Percentiles rank a stretch among this genome's conserved stretches.
Conservation (phyloP, 2,888 invertebrate species). For the Coleophora deauratella region DNA sequence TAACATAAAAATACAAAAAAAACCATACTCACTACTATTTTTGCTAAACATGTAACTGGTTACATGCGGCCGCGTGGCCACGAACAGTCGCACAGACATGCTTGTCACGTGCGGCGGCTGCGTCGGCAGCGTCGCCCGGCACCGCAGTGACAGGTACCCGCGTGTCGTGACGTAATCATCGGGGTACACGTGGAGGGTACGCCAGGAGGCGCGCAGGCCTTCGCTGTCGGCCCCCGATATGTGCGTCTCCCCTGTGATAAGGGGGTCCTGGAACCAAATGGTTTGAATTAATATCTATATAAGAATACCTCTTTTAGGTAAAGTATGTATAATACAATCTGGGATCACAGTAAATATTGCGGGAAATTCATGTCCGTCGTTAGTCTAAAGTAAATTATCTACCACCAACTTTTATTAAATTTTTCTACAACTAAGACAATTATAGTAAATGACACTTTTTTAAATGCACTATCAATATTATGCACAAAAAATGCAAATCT, state of each 20-base stretch:
- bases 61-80: slow-evolving; percentile 58
- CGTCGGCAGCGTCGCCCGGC: slow-evolving; percentile 53
- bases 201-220: slow-evolving; percentile 58
- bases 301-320: too few species aligned
- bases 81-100: slow-evolving; percentile 62
- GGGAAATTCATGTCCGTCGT: too few species aligned
- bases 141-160: slow-evolving; percentile 54
- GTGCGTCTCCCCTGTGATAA: slow-evolving; percentile 51
- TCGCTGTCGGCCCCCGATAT: slow-evolving; percentile 60
- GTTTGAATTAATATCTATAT: too few species aligned
- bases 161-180: slow-evolving; percentile 60
- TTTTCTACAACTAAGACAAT: too few species aligned
- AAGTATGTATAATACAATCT: too few species aligned
- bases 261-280: slow-evolving; percentile 43
- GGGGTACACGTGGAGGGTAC: slow-evolving; percentile 56
- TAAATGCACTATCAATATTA: too few species aligned
- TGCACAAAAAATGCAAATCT: too few species aligned
- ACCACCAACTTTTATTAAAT: too few species aligned
- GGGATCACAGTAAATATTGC: too few species aligned
- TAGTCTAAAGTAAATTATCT: too few species aligned
- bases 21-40: slow-evolving; percentile 50
- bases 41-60: slow-evolving; percentile 68
- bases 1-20: too few species aligned
- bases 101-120: slow-evolving; percentile 48
- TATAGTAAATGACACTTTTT: too few species aligned